These are phyloP conservation scores for Alviniconcha strummeri DNA, from an alignment of 2,888 invertebrate species.

Conservation along the genomic window DNA sequence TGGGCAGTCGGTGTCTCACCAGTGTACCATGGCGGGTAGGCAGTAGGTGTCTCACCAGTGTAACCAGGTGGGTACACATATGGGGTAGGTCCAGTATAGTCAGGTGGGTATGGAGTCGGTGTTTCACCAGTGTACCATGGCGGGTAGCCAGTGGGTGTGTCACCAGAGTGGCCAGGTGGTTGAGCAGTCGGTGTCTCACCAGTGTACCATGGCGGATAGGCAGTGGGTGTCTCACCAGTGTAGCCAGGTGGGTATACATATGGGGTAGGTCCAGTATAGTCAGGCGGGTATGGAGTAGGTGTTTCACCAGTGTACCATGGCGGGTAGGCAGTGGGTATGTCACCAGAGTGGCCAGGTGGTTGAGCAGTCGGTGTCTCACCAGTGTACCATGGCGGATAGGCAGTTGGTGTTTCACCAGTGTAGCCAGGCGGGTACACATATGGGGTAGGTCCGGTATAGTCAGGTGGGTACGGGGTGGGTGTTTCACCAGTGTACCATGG, in stretches of 20 bases:
- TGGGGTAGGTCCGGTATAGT: conserved; percentile 16
- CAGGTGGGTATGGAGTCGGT: conserved; percentile 15
- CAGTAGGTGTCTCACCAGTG: too few relatives aligned
- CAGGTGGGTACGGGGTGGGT: conserved; percentile 17
- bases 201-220: conserved; percentile 23
- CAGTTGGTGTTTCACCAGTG: conserved; percentile 22
- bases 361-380: conserved; percentile 12
- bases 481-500: conserved; percentile 26
- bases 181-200: conserved; percentile 17
- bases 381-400: conserved; percentile 24
- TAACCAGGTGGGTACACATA: too few relatives aligned
- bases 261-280: conserved; percentile 15
- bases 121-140: neutral
- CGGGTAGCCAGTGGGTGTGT: conserved; percentile 9
- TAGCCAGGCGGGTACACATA: conserved; percentile 18
- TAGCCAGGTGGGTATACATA: conserved; percentile 13
- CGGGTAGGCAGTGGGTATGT: conserved; percentile 23
- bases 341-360: conserved; percentile 18
- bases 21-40: too few relatives aligned
- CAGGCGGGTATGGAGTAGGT: conserved; percentile 18
- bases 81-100: too few relatives aligned
- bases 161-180: conserved; percentile 16
- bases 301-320: conserved; percentile 17
- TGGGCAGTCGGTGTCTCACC: conserved; percentile 11
- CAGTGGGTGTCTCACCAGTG: conserved; percentile 12